Evolutionary conservation across 2,888 invertebrate species (phyloP).

Genomic region (Dromius quadrimaculatus): DNA sequence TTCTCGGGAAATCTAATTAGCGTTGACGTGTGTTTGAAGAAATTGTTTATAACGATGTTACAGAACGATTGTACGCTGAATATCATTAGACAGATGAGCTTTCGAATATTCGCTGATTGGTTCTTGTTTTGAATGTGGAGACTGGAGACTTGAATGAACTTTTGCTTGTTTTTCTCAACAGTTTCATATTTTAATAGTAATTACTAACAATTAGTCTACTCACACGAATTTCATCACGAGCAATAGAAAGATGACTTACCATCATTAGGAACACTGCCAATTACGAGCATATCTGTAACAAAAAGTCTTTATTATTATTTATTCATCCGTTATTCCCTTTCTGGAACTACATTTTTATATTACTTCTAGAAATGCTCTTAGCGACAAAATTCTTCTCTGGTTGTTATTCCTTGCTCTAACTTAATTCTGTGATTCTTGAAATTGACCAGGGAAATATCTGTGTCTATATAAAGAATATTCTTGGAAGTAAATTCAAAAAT

Average conservation of each 20-base stretch:
- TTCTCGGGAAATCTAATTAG: conserved; percentile 16
- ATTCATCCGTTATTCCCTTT: no score
- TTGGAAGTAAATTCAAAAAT: no score
- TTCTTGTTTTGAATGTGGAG: conserved; percentile 16
- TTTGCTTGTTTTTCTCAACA: no score
- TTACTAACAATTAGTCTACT: no score
- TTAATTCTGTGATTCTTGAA: conserved; percentile 9
- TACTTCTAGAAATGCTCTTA: no score
- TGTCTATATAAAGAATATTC: no score
- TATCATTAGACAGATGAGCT: conserved; percentile 18
- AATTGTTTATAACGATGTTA: conserved; percentile 31
- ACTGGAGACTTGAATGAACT: not conserved
- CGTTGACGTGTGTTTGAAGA: conserved; percentile 18
- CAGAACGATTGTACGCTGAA: conserved; percentile 15
- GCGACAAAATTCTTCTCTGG: no score
- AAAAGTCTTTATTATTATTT: no score
- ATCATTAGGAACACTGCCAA: not conserved
- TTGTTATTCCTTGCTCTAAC: no score
- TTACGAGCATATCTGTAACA: not conserved
- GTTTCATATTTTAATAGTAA: not conserved
- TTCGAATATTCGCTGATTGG: conserved; percentile 16
- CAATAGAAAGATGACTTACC: not conserved
- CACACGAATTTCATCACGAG: not conserved
- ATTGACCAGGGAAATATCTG: conserved; percentile 18
- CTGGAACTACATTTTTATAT: no score